Base-by-base conservation (phyloP, 2,888 invertebrate genomes). In the Callimorpha dominula region DNA sequence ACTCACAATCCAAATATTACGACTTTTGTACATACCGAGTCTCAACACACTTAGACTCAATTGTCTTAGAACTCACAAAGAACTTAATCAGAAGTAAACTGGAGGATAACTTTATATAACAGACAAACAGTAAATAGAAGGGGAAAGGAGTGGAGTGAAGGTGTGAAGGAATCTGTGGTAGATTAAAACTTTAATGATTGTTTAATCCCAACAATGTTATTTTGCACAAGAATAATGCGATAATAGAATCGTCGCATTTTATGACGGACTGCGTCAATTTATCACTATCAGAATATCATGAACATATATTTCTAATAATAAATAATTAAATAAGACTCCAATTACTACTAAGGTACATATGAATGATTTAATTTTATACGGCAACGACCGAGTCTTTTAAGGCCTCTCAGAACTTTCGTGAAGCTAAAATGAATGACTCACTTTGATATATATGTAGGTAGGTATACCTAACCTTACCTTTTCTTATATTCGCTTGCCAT, bases 361-460 rank as follows among this genome's bases (percentile, higher is more conserved):
- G 31, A 60, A 60, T 31, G 43, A 60, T 60, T 60, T 31, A 31
- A 60, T 60, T 20, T 20, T 31, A 31, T 60, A 60, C 31, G 12
- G 7, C 31, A 31, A 60, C 7, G 14, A 60, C 31, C 31, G 1
- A 31, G 31, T 60, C 14, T 31, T 50, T 49, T 50, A 40, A 50
- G 4, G 60, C 31, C 40, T 6, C 11, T 66, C 31, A 40, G 15
- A 66, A 17, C 52, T 66, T 1, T 17, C 40, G 11, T 43, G 67
- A 73, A 72, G 60, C 66, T 73, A 77, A 75, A 75, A 74, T 82
- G 70, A 74, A 80, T 66, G 73, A 73, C 50, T 65, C 31, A 31
- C 68, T 74, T 76, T 72, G 71, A 65, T 74, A 60, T 57, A 67
- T 70, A 17, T 46, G 64, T 69, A 69, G 50, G 43, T 46, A 46